Evolutionary conservation across 2,797 vertebrate species (phyloP), one percentile per base, ranked within the genome.

Genomic region (Antrozous pallidus): DNA sequence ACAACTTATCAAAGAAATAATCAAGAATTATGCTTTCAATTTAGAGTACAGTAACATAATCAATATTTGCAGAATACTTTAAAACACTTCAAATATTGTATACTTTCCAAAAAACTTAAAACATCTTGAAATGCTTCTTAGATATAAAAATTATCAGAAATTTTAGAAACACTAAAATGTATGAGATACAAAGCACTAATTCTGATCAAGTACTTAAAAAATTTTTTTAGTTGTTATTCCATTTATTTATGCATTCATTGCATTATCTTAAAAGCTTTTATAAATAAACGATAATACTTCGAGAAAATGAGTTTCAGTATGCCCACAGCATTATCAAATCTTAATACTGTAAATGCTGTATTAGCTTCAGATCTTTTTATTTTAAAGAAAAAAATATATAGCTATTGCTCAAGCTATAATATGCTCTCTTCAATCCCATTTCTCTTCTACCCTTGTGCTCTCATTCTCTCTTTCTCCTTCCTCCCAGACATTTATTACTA

Each of bases 91-190:
- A 88, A 88, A 69, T 92, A 33, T n/a, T 20, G 61, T 56, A 78
- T 78, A 20, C 63, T 61, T 86, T 88, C n/a, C 28, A 92, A 67
- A 65, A 79, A 65, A 69, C 49, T 58, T 92, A 67, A 84, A 78
- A 56, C 70, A 79, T 79, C 61, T 67, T 74, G 51, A 91, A 74
- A 83, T 47, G 74, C 51, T 51, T 63, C 36, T 93, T 18, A 56
- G 24, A 77, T n/a, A 69, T 36, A 79, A 93, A 93, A 70, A 89
- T 56, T 84, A 90, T 38, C 47, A 67, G 54, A 73, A 88, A 20
- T 63, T 80, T 77, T 56, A 20, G 40, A 75, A 88, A 89, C 49
- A 77, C 16, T 67, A 71, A 85, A 90, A 79, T 24, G 6, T 47
- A 83, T 36, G 56, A 61, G 36, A 22, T 79, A 42, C 10, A 26